Evolutionary conservation across 2,113 vertebrate species (phyloP), one percentile per base, ranked within the genome.

Genomic region (Sigmodon hispidus): DNA sequence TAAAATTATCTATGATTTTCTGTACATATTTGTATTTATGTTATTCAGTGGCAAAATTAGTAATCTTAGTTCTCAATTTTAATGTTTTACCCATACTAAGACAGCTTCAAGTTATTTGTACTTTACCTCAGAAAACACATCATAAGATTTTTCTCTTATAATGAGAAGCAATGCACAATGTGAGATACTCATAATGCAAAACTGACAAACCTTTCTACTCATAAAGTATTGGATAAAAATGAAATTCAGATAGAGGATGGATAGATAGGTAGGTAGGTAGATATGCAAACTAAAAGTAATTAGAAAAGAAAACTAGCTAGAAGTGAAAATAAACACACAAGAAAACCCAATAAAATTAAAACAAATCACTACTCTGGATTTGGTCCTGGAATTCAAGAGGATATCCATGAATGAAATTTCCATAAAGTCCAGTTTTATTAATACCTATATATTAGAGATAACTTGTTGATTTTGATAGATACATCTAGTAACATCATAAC

Each of bases 101-200:
- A 29, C 3, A 59, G 76, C 19, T 55, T 94, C 88, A 90, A 40
- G 26, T 3, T 90, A 40, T 70, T 91, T 61, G 80, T 1, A 34
- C 40, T 91, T 87, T 91, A 10, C 21, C 15, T 36, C 31, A 63
- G 65, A 45, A 26, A 50, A 75, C 17, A 45, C 50, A 63, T 36
- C 26, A 70, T 52, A 52, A 63, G 17, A 4, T 75, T 96, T 96
- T 55, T 88, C 55, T 57, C 75, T 84, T 8, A 84, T 61, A 43
- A 43, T 70, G n/a, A 43, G 43, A 96, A 90, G 17, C 15, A 92
- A 86, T 10, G 57, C 2, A 65, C 21, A 92, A 84, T 65, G 57
- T 84, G 79, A 92, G 61, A 65, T 79, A 87, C 92, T 24, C 8
- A 95, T 59, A 90, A 94, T 70, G 34, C 15, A 87, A 90, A 93